Conservation (phyloP, 2,888 invertebrate species). For the Spodoptera exigua region DNA sequence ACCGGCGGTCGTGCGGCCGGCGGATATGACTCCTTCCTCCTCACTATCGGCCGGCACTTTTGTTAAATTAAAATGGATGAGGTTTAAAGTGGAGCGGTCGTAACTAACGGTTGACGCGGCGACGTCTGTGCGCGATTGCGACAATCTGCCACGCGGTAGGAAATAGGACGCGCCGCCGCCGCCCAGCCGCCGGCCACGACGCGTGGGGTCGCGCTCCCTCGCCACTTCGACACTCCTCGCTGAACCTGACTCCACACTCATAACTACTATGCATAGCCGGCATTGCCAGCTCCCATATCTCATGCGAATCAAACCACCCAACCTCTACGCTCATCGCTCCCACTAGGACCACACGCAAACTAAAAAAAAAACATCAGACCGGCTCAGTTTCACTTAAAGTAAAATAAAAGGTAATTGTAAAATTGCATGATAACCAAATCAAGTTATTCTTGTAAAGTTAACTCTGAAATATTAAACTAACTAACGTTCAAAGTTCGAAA, state of each 20-base stretch:
- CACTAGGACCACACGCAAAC: background rate
- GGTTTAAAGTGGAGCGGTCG: conserved; percentile 87
- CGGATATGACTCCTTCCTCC: conserved; percentile 88
- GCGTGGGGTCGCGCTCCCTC: conserved; percentile 76
- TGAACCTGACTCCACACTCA: conserved; percentile 54
- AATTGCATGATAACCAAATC: no score
- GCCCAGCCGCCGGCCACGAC: conserved; percentile 56
- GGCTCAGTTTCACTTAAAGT: no score
- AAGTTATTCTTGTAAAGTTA: no score
- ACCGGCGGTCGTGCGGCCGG: conserved; percentile 66
- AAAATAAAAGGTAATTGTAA: no score
- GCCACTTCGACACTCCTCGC: conserved; percentile 26
- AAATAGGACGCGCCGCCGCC: conserved; percentile 71
- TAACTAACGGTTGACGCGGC: conserved; percentile 85
- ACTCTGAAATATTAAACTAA: no score
- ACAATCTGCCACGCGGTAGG: conserved; percentile 71
- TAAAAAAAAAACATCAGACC: background rate
- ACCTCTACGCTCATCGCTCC: background rate
- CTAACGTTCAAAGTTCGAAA: no score
- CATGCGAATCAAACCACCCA: background rate
- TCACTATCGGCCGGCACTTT: conserved; percentile 88
- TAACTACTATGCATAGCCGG: conserved; percentile 17
- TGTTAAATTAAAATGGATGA: conserved; percentile 89
- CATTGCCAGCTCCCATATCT: no score
- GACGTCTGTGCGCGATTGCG: conserved; percentile 78